A percentile compares a stretch with the other conserved stretches of the same genome.
These are phyloP conservation scores for Bryconaethiops microstoma DNA, from an alignment of 2,797 vertebrate species.

Conservation along the genomic window DNA sequence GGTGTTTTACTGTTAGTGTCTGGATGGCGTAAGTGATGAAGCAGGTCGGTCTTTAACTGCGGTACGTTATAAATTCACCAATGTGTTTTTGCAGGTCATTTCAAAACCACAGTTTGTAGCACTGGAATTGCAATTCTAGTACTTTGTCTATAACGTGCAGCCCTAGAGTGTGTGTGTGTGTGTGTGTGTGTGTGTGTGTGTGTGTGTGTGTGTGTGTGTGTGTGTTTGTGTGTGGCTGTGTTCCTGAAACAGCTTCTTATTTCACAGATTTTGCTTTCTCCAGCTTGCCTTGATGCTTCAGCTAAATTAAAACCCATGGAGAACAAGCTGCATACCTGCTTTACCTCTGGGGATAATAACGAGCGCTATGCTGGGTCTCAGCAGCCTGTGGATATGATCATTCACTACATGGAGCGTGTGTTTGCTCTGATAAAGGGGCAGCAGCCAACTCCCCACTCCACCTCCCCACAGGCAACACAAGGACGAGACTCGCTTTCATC, in stretches of 20 bases:
- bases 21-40: not conserved
- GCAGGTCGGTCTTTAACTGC: no score
- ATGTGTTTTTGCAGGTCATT: not conserved
- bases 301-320: not conserved
- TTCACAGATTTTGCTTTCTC: conserved; percentile 4
- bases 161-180: not conserved
- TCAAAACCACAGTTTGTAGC: not conserved
- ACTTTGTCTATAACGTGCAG: not conserved
- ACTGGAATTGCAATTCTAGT: not conserved
- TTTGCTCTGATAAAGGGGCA: conserved; percentile 20
- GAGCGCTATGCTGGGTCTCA: conserved; percentile 6
- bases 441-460: not conserved
- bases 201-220: conserved; percentile 5
- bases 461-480: not conserved
- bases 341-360: not conserved
- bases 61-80: not conserved
- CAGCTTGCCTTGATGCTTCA: not conserved
- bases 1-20: not conserved
- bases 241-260: conserved; percentile 3
- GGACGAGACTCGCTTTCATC: conserved; percentile 25
- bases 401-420: conserved; percentile 20
- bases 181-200: not conserved
- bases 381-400: conserved; percentile 25
- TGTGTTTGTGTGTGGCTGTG: conserved; percentile 6
- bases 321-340: conserved; percentile 31